Base-by-base conservation (phyloP, 2,113 vertebrate species). In the Rhinoderma darwinii region DNA sequence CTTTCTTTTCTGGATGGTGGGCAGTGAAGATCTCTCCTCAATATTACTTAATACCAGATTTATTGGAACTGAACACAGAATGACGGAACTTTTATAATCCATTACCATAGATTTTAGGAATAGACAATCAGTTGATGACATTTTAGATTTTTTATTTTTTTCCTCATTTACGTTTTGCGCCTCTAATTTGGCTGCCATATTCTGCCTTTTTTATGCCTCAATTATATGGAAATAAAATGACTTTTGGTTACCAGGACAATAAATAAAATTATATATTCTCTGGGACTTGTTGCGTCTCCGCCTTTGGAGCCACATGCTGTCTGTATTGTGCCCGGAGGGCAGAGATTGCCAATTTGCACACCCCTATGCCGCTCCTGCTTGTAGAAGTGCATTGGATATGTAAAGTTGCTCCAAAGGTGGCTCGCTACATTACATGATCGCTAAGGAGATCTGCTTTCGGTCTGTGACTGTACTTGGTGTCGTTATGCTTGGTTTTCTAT, bases 11-110 rank as follows among this genome's bases (percentile, higher is more conserved):
- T 63, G 35, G 27, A 61, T 41, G 25, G 51, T 81, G 78, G 78
- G 30, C 75, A 10, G 18, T 82, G n/a, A 37, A 41, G 54, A 41
- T 41, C 35, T 79, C 12, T 39, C 59, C 22, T 8, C 20, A 54
- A 5, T 79, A 27, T 17, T 27, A 66, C 56, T 63, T 15, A 30
- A 78, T 61, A 27, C 56, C 56, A 39, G 56, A 39, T 66, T 82
- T 82, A 82, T 43, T 41, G 30, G 56, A 61, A 82, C 37, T 63
- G 76, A 82, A 82, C 56, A 39, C 47, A 37, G 15, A 20, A 76
- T 27, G 14, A 61, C 20, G 9, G 50, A 12, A 44, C 15, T 81
- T 63, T 63, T 81, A 20, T 79, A 79, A 25, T 14, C 35, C 0
- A 44, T 39, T 37, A 54, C 18, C 15, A 51, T 78, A 50, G 17